These are phyloP conservation scores for Plecotus auritus DNA, from an alignment of 2,113 vertebrate species.

Conservation along the genomic window DNA sequence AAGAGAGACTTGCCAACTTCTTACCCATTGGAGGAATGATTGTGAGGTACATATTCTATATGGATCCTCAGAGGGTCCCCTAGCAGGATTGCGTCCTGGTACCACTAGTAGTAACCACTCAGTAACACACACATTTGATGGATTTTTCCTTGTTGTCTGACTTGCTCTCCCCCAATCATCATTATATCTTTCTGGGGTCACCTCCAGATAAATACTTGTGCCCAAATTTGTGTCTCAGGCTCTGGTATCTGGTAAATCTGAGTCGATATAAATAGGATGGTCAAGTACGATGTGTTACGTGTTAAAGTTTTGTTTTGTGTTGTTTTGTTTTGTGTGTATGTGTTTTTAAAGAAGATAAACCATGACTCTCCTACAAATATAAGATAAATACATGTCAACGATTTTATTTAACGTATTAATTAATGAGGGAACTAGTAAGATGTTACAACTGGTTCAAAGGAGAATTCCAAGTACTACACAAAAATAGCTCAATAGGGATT, in stretches of 20 bases:
- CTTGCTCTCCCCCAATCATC: neutral
- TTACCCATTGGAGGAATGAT: neutral
- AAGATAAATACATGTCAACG: slow-evolving; percentile 2
- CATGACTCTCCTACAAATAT: neutral
- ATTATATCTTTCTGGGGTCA: neutral
- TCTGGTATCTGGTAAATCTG: neutral
- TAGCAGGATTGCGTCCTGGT: neutral
- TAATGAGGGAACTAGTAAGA: neutral
- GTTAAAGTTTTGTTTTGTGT: neutral
- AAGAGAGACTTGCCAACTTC: neutral
- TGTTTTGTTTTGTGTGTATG: neutral
- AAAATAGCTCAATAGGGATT: neutral
- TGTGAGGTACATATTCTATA: neutral
- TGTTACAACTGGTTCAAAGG: neutral
- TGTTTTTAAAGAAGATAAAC: neutral
- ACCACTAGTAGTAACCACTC: neutral
- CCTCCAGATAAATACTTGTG: neutral
- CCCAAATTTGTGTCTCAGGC: neutral
- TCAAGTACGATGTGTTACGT: neutral
- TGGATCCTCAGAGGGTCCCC: neutral
- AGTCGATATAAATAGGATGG: neutral
- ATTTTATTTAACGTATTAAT: slow-evolving; percentile 29
- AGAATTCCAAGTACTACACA: neutral
- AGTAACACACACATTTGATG: neutral
- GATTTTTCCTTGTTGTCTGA: neutral